phyloP scores from a whole-genome alignment of 2,797 vertebrate genomes.

The Oreonectes daqikongensis region DNA sequence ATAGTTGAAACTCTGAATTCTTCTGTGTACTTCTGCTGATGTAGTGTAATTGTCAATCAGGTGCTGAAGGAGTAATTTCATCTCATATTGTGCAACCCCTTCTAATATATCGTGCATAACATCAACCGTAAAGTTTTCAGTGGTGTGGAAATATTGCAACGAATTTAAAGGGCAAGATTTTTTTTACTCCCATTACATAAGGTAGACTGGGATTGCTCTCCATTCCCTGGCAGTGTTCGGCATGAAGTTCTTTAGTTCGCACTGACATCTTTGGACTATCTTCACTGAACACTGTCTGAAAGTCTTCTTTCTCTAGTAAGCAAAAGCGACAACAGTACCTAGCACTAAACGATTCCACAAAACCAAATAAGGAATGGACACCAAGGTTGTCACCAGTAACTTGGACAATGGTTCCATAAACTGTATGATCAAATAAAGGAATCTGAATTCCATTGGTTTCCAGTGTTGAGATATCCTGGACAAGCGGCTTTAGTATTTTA shows the following conservation, averaged over 20 bases:
- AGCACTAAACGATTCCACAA: constrained; percentile 54
- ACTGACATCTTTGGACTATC: constrained; percentile 39
- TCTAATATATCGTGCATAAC: constrained; percentile 53
- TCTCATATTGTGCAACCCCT: constrained; percentile 39
- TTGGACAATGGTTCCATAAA: constrained; percentile 47
- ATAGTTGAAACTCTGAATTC: constrained; percentile 48
- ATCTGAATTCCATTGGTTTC: constrained; percentile 35
- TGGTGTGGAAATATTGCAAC: constrained; percentile 33
- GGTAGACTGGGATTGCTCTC: constrained; percentile 21
- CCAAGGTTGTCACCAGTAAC: constrained; percentile 54
- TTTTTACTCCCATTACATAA: constrained; percentile 38
- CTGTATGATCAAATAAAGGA: constrained; percentile 24
- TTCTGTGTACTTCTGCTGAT: constrained; percentile 29
- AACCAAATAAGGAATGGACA: constrained; percentile 55
- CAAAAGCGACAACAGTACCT: constrained; percentile 52
- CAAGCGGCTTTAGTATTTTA: constrained; percentile 26
- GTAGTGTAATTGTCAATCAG: constrained; percentile 46
- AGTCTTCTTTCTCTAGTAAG: constrained; percentile 40
- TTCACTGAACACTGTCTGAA: constrained; percentile 48
- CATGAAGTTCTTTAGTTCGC: constrained; percentile 25
- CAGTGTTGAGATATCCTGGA: constrained; percentile 24
- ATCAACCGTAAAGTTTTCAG: constrained; percentile 48
- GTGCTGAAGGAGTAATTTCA: constrained; percentile 42
- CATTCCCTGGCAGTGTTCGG: constrained; percentile 30
- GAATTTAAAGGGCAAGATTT: constrained; percentile 25